A percentile compares a stretch with the other conserved stretches of the same genome.
Conservation (phyloP, 2,888 invertebrate genomes). For the Tanypteryx hageni region DNA sequence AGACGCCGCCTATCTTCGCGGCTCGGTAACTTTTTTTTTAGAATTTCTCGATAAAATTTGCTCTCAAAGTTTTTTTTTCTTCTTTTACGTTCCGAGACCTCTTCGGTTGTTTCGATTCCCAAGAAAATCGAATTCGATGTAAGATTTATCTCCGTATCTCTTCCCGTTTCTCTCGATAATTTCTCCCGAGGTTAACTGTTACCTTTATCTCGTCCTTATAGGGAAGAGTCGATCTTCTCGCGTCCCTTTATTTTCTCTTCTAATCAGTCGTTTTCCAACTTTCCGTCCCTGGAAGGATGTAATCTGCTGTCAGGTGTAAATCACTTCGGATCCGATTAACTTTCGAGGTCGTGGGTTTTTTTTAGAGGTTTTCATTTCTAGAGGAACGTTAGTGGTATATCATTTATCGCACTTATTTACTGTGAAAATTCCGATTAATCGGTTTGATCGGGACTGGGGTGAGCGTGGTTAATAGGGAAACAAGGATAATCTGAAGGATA, state of each 20-base stretch:
- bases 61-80: background rate
- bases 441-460: too few species aligned
- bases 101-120: too few species aligned
- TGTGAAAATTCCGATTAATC: too few species aligned
- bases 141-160: background rate
- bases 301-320: background rate
- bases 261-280: background rate
- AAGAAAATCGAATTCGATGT: background rate
- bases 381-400: too few species aligned
- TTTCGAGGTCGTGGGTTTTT: too few species aligned
- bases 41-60: background rate
- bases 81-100: background rate
- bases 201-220: background rate
- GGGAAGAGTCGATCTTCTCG: background rate
- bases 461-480: too few species aligned
- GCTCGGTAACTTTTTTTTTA: background rate
- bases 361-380: too few species aligned
- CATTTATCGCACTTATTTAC: too few species aligned
- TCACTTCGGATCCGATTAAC: background rate
- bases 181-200: background rate
- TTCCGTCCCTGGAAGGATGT: background rate
- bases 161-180: background rate
- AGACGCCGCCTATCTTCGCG: constrained; percentile 19
- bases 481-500: too few species aligned
- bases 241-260: background rate